Conservation (phyloP, 2,888 invertebrate species). For the Sinelater perroti region DNA sequence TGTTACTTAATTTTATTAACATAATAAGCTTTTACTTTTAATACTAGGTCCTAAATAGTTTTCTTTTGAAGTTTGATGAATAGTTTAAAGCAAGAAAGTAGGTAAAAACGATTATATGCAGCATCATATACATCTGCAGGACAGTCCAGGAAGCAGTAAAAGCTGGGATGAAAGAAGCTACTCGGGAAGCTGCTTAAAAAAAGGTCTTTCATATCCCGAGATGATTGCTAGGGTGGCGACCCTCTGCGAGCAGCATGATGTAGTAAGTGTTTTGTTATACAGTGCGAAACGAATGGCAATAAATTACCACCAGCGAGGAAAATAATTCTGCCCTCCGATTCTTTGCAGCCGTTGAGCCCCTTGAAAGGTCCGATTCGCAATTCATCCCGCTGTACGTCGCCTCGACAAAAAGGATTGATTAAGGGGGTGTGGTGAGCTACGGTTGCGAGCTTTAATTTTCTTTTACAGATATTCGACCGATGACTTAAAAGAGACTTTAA, state of each 20-base stretch:
- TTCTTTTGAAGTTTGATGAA: no score
- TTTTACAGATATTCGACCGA: no score
- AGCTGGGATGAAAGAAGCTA: conserved; percentile 14
- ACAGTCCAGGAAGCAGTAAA: conserved; percentile 8
- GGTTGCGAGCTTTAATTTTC: not conserved
- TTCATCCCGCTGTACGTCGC: conserved; percentile 7
- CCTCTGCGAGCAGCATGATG: conserved; percentile 36
- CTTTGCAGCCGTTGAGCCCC: conserved; percentile 15
- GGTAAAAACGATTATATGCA: no score
- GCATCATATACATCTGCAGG: no score
- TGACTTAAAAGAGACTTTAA: no score
- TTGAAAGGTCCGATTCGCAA: conserved; percentile 17
- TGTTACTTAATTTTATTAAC: no score
- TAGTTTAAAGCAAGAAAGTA: no score
- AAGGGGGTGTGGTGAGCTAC: conserved; percentile 6
- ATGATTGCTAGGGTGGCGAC: conserved; percentile 38
- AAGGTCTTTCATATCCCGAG: conserved; percentile 28
- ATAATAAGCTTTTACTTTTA: no score
- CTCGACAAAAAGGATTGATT: conserved; percentile 21
- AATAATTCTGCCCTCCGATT: conserved; percentile 30
- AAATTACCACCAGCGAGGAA: conserved; percentile 31
- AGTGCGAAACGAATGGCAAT: conserved; percentile 39
- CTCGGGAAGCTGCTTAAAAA: conserved; percentile 21
- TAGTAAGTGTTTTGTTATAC: conserved; percentile 39
- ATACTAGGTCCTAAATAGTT: no score